Base-by-base conservation (phyloP, 2,797 vertebrate species). In the Morus bassanus region DNA sequence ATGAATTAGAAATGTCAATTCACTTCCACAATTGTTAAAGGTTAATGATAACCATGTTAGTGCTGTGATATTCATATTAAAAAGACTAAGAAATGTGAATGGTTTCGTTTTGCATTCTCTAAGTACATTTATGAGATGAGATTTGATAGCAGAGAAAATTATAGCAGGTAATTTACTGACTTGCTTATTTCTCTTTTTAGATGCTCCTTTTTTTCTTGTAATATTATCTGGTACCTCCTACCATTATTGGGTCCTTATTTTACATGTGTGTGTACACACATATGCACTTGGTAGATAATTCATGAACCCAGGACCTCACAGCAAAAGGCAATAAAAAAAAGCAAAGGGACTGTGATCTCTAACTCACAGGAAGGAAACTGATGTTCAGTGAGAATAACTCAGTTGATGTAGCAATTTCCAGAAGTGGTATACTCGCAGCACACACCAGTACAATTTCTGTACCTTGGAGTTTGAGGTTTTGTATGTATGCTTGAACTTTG, bases 181-280 rank as follows among this genome's bases (percentile, higher is more conserved):
- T 70, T 65, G 67, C 43, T 86, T 83, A 53, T 43, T 89, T 76
- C 15, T 77, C 45, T 84, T 89, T 78, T 80, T 64, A 56, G 63
- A 45, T 76, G 35, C 22, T 80, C 18, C 35, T 16, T 0, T 50
- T 70, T 80, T 91, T 79, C 41, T 50, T 76, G 30, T 53, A 14
- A 9, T 51, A 43, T 41, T 72, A 27, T 51, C 25, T 72, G 41
- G 16, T 60, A 33, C 60, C 17, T 70, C 22, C 11, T 88, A 14
- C 27, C 27, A 6, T 80, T 84, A 41, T 25, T 46, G 23, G 28
- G 60, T 39, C 16, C 21, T 37, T 82, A 45, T 57, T 75, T 84
- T 13, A 51, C 19, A 14, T 33, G 18, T n/a, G n/a, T 1, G 3
- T 1, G 0, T 17, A 33, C 12, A 23, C 45, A 13, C 24, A 6